Percentiles rank a stretch among this genome's conserved stretches.
phyloP scores from a whole-genome alignment of 2,888 invertebrate species.

The Apotomis turbidana region DNA sequence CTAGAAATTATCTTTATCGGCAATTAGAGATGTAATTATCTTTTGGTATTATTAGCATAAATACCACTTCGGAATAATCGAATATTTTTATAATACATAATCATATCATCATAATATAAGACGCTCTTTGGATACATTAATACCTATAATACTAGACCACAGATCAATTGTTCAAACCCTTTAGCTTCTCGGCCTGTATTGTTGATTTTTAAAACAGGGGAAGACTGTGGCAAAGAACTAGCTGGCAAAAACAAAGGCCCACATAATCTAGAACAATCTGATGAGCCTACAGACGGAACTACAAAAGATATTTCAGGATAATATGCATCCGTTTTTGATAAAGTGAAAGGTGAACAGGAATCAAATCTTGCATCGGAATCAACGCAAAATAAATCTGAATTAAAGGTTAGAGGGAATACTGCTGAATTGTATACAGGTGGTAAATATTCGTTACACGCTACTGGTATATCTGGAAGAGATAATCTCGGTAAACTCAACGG shows the following conservation, averaged over 20 bases:
- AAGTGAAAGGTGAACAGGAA: slow-evolving; percentile 10
- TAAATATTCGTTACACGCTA: slow-evolving; percentile 37
- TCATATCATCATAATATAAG: background rate
- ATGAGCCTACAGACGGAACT: background rate
- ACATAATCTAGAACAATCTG: background rate
- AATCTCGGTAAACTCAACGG: background rate
- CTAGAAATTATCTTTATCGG: too few species aligned
- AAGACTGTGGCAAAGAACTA: background rate
- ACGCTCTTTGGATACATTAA: background rate
- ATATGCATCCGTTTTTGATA: background rate
- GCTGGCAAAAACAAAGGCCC: background rate
- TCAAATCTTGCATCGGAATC: slow-evolving; percentile 1
- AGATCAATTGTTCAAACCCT: background rate
- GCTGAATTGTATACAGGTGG: slow-evolving; percentile 18
- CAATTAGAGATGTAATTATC: too few species aligned
- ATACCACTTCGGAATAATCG: background rate
- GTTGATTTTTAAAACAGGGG: slow-evolving; percentile 17
- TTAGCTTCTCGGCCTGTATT: slow-evolving; percentile 1
- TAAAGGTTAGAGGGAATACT: slow-evolving; percentile 3
- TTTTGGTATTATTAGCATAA: background rate
- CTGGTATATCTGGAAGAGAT: slow-evolving; percentile 22
- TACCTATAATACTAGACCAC: background rate
- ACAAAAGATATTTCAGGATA: slow-evolving; percentile 21
- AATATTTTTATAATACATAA: background rate
- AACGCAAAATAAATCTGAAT: slow-evolving; percentile 17